Evolutionary conservation across 2,113 vertebrate genomes (phyloP), one percentile per base, ranked within the genome.

Genomic region (Astatoreochromis straeleni): DNA sequence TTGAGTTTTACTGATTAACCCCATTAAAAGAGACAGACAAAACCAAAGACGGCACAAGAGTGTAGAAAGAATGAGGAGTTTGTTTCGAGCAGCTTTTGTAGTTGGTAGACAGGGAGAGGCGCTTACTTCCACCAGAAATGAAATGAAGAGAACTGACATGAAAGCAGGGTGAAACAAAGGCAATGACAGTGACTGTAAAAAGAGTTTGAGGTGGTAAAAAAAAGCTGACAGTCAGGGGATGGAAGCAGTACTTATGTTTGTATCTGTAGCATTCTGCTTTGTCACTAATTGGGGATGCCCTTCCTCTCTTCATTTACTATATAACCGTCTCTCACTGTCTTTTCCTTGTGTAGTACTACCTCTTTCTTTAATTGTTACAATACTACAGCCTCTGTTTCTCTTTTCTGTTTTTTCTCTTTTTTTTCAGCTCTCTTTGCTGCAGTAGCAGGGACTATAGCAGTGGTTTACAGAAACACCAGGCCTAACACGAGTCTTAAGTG

Each of bases 1-100:
- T 93, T 92, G 89, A 93, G 88, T 94, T 94, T 88, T 88, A 83
- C 81, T 95, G 94, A 96, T 96, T 94, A 92, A 90, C 91, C 85
- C 73, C 89, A 92, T 92, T 92, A 89, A 92, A 93, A 89, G 26
- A 91, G 60, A 84, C 47, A 83, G 79, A 85, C 68, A 12, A 83
- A 87, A 89, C 49, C 84, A 90, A 87, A 87, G 78, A 55, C 45
- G 31, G 45, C 65, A 84, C 40, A 80, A 70, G 58, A 84, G 85
- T 51, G 79, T 55, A n/a, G 78, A 83, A 87, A 51, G 87, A 82
- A 88, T 60, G 51, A 88, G 13, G 83, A 91, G 90, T 95, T 94
- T 93, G 91, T 94, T 88, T 91, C 85, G 7, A 49, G 60, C 57
- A 51, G 92, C 87, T 91, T 95, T 92, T 93, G 90, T 94, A 94